phyloP scores from a whole-genome alignment of 1,140 invertebrate species.

The Ctenoplectra terminalis region DNA sequence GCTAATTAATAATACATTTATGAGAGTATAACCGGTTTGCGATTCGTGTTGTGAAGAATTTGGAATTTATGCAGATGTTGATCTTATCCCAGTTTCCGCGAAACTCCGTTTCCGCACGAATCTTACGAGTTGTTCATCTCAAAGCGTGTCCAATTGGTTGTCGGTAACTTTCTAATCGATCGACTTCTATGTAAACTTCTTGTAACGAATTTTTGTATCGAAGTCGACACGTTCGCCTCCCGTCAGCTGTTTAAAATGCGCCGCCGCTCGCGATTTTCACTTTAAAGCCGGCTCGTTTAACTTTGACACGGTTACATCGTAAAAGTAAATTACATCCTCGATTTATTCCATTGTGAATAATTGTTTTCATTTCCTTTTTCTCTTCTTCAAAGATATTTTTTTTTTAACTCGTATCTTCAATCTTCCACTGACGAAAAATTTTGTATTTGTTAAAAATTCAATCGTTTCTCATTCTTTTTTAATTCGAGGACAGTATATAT shows the following conservation, averaged over 20 bases:
- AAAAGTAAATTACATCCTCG: constrained; percentile 1
- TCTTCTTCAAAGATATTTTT: too few relatives aligned
- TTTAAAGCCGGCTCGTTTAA: neutral
- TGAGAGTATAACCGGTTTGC: too few relatives aligned
- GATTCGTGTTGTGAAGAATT: neutral
- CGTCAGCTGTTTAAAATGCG: neutral
- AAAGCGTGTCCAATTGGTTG: constrained; percentile 58
- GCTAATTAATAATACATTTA: too few relatives aligned
- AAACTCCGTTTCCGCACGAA: neutral
- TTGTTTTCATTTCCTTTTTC: too few relatives aligned
- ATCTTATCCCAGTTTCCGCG: neutral
- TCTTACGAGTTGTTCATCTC: neutral
- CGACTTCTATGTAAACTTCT: neutral
- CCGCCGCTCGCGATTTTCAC: neutral
- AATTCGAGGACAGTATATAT: too few relatives aligned
- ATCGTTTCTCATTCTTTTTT: too few relatives aligned
- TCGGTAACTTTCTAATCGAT: constrained; percentile 67
- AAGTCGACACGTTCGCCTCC: neutral
- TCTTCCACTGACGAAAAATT: too few relatives aligned
- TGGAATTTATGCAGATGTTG: neutral
- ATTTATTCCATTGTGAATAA: neutral
- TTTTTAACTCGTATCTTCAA: too few relatives aligned
- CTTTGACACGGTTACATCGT: neutral
- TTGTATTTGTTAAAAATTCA: too few relatives aligned
- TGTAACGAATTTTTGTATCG: neutral